phyloP scores from a whole-genome alignment of 2,113 vertebrate species.

The Passer domesticus region DNA sequence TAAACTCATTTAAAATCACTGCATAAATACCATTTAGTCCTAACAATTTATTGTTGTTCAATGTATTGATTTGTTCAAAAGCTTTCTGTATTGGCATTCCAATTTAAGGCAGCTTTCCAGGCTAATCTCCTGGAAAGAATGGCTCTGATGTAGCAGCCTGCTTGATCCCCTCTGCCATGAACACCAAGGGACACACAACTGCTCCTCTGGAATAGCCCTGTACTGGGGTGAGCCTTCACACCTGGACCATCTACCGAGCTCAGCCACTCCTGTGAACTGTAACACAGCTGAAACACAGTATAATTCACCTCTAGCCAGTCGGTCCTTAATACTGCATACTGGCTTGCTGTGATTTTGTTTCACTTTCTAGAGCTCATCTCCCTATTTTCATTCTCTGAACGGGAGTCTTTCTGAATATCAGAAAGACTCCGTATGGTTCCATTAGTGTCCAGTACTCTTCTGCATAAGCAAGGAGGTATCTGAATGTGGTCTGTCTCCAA shows the following conservation, averaged over 20 bases:
- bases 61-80: constrained; percentile 45
- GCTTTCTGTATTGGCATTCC: constrained; percentile 41
- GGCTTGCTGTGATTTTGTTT: neutral
- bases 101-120: constrained; percentile 25
- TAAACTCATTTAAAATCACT: neutral
- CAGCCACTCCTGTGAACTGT: neutral
- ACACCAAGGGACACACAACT: neutral
- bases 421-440: neutral
- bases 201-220: neutral
- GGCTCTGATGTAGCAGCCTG: neutral
- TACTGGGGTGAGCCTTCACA: neutral
- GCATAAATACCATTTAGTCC: neutral
- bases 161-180: neutral
- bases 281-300: neutral
- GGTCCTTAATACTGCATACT: neutral
- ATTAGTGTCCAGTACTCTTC: neutral
- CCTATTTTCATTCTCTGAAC: neutral
- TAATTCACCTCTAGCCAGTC: neutral
- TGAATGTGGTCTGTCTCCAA: neutral
- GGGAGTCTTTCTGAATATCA: neutral
- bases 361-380: neutral
- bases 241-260: neutral
- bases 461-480: neutral
- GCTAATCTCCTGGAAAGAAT: constrained; percentile 19
- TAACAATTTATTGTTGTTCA: constrained; percentile 36